phyloP scores from a whole-genome alignment of 2,797 vertebrate genomes.

The Takifugu ocellatus region DNA sequence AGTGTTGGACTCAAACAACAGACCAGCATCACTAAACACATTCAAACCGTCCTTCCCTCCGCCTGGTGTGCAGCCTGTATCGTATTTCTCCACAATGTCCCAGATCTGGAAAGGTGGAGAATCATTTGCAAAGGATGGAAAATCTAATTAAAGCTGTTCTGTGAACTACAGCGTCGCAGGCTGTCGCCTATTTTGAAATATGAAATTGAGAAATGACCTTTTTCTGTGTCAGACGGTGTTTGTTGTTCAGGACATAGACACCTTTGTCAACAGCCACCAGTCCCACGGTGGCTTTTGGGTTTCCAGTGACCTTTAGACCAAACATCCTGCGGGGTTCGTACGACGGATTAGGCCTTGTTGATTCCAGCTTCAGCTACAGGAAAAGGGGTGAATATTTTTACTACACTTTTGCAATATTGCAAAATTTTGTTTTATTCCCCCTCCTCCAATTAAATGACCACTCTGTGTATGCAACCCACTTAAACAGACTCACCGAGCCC shows the following conservation, averaged over 20 bases:
- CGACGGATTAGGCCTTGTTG: fast-evolving
- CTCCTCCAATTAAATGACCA: too few species aligned
- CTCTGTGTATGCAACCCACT: too few species aligned
- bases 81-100: constrained; percentile 77
- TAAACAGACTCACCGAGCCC: constrained; percentile 71
- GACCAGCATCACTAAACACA: constrained; percentile 83
- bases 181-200: too few species aligned
- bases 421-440: too few species aligned
- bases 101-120: constrained; percentile 75
- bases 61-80: constrained; percentile 84
- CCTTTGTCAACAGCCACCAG: constrained; percentile 87
- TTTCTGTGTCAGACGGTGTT: constrained; percentile 79
- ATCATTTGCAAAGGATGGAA: background rate
- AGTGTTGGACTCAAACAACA: constrained; percentile 67
- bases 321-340: constrained; percentile 64
- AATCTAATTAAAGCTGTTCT: too few species aligned
- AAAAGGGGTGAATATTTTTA: background rate
- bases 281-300: constrained; percentile 73
- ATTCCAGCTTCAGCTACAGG: constrained; percentile 24
- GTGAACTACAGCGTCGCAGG: too few species aligned
- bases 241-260: constrained; percentile 80
- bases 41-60: constrained; percentile 75
- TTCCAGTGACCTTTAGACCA: constrained; percentile 74
- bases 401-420: too few species aligned
- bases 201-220: constrained; percentile 58